Conservation (phyloP, 2,113 vertebrate species). For the Rhadina sibilatrix region DNA sequence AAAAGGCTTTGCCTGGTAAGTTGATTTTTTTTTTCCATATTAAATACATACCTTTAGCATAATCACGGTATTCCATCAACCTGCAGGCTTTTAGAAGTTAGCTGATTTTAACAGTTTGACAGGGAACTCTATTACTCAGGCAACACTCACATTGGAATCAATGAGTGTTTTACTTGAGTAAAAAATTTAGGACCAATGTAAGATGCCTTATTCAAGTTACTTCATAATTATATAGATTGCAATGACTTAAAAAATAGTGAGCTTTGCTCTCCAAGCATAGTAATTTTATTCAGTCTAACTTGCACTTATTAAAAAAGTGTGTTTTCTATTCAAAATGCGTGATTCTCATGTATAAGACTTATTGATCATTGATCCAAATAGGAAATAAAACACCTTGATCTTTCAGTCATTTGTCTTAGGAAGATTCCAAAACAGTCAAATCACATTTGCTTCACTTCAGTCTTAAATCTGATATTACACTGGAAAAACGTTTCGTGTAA, state of each 20-base stretch:
- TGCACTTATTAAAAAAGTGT: conserved; percentile 3
- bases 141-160: conserved; percentile 41
- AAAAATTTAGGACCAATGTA: conserved; percentile 32
- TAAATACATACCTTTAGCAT: background rate
- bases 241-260: conserved; percentile 25
- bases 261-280: conserved; percentile 15
- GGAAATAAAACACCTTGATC: conserved; percentile 54
- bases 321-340: background rate
- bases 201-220: conserved; percentile 55
- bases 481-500: conserved; percentile 15
- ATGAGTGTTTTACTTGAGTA: conserved; percentile 31
- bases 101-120: conserved; percentile 43
- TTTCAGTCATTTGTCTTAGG: conserved; percentile 38
- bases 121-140: conserved; percentile 41
- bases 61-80: background rate
- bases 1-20: background rate
- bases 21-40: background rate
- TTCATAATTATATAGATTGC: conserved; percentile 14
- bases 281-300: background rate
- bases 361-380: conserved; percentile 39
- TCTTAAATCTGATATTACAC: background rate
- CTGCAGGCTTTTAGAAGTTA: conserved; percentile 23
- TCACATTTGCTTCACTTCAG: background rate
- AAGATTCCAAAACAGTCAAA: conserved; percentile 31
- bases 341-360: background rate